Evolutionary conservation across 2,797 vertebrate species (phyloP).

Genomic region (Florisuga fusca): DNA sequence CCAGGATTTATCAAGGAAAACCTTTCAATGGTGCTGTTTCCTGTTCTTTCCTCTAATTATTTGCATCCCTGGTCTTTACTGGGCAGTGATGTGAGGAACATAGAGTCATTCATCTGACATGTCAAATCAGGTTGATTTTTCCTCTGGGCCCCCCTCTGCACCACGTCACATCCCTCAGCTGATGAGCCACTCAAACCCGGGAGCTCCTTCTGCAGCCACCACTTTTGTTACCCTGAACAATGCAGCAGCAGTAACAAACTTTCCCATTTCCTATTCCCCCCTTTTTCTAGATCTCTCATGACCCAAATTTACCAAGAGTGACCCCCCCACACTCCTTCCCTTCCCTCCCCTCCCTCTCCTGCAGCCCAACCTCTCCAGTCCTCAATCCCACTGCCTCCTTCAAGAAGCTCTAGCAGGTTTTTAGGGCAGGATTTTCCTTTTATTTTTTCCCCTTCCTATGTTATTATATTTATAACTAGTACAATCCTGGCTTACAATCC

Average conservation of each 20-base stretch:
- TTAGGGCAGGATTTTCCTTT: neutral
- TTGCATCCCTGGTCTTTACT: neutral
- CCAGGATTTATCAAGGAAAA: neutral
- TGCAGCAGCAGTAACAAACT: neutral
- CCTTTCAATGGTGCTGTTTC: neutral
- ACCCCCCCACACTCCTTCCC: fast-evolving
- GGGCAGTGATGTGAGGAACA: neutral
- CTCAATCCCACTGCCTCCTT: neutral
- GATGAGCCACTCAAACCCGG: neutral
- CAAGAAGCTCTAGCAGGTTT: neutral
- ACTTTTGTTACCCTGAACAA: neutral
- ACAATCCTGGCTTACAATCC: neutral
- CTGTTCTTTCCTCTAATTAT: neutral
- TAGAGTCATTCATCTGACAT: no score
- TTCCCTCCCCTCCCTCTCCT: neutral
- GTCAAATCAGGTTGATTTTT: neutral
- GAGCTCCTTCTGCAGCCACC: fast-evolving
- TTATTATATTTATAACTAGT: neutral
- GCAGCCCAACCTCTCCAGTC: neutral
- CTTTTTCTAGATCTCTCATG: neutral
- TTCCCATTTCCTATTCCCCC: neutral
- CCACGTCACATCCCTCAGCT: neutral
- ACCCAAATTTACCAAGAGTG: neutral
- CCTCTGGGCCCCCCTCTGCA: fast-evolving
- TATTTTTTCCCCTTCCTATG: fast-evolving